Evolutionary conservation across 2,113 vertebrate species (phyloP), one percentile per base, ranked within the genome.

Genomic region (Erythrolamprus reginae): DNA sequence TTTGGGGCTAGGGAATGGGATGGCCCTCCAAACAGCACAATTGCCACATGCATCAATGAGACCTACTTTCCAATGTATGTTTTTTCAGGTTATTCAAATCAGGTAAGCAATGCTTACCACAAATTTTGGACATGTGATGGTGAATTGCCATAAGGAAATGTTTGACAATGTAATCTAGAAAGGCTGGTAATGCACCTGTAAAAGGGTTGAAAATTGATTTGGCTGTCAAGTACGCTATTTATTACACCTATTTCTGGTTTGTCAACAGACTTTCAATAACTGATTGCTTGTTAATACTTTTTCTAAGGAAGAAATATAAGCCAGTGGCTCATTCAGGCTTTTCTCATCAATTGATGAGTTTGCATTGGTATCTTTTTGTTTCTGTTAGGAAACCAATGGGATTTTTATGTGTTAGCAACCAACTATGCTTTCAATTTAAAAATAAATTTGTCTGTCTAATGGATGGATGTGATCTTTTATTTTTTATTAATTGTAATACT

Each of bases 201-300:
- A 33, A 58, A 47, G 21, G 47, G 17, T 19, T 88, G 52, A 17
- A 77, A 56, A 88, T 88, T 52, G 90, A 91, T 88, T 83, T 91
- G 70, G 21, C 70, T 87, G n/a, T 17, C 26, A 28, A 87, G 53
- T 23, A 26, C 15, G 38, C 12, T 58, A 50, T 58, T 77, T 87
- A 56, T 17, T 50, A 10, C 28, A 82, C 9, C 70, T 48, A 33
- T n/a, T 33, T 28, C 82, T 65, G 2, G 19, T 12, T 90, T 87
- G 42, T 87, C 61, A 82, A n/a, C 38, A 70, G 33, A 8, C 15
- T 90, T 91, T 48, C n/a, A 17, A 15, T 58, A 86, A 91, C 1
- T 61, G 77, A 88, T 15, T 28, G 45, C 86, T 88, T 87, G 10
- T 87, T 91, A 55, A 87, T 90, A 77, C 26, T 48, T 83, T n/a